A percentile compares a stretch with the other conserved stretches of the same genome.
phyloP scores from a whole-genome alignment of 35 echinoderm and acorn worm species.

The Nesometra sesokonis region DNA sequence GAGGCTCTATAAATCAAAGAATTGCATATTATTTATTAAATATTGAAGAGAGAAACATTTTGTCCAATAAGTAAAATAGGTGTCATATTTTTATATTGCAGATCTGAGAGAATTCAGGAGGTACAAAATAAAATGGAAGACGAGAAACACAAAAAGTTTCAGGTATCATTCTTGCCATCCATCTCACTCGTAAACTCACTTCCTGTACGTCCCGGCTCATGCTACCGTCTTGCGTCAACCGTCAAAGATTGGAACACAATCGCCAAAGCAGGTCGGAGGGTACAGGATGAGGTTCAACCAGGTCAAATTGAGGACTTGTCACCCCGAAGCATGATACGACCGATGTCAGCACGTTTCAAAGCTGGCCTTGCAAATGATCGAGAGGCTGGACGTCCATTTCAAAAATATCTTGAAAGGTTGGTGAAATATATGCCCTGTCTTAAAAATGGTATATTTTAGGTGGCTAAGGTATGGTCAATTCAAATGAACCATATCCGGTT shows the following conservation, averaged over 20 bases:
- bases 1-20: no score
- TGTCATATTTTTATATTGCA: not conserved
- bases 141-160: not conserved
- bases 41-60: no score
- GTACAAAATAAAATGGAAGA: not conserved
- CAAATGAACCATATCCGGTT: no score
- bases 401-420: conserved; percentile 82
- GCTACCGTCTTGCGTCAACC: conserved; percentile 68
- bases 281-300: conserved; percentile 49
- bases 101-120: not conserved
- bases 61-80: no score
- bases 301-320: conserved; percentile 41
- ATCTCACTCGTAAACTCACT: conserved; percentile 91
- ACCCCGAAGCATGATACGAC: conserved; percentile 41
- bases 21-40: no score
- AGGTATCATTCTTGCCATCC: conserved; percentile 69
- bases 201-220: conserved; percentile 74
- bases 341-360: conserved; percentile 64
- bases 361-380: conserved; percentile 65
- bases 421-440: not conserved
- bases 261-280: conserved; percentile 42
- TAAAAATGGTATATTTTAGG: no score
- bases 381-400: conserved; percentile 81
- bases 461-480: no score
- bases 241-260: conserved; percentile 68